Evolutionary conservation across 30 jellyfish, hydroid and myxozoan genomes (phyloP).

Genomic region (Hydractinia echinata): DNA sequence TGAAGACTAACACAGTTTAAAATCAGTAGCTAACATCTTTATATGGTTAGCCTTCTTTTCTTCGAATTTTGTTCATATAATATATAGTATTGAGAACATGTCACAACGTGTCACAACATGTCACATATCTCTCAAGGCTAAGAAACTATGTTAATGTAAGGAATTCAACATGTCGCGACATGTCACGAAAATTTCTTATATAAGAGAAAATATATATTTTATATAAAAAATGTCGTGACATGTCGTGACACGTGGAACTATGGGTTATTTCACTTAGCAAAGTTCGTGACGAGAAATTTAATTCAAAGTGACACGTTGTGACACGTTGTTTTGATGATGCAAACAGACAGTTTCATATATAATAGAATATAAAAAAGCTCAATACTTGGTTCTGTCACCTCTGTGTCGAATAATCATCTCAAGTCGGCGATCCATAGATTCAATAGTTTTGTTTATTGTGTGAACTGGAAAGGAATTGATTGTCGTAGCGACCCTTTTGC

Average conservation of each 20-base stretch:
- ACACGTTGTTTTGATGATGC: neutral
- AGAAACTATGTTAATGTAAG: too few relatives aligned
- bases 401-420: neutral
- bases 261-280: too few relatives aligned
- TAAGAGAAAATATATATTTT: too few relatives aligned
- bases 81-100: neutral
- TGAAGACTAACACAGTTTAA: neutral
- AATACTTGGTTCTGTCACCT: conserved; percentile 8
- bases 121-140: too few relatives aligned
- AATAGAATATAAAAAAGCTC: neutral
- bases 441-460: conserved; percentile 15
- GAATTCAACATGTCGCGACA: neutral
- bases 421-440: too few relatives aligned
- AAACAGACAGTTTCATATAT: neutral
- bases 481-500: neutral
- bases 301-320: too few relatives aligned
- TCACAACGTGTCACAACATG: too few relatives aligned
- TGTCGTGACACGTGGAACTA: too few relatives aligned
- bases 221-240: too few relatives aligned
- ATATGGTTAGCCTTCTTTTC: too few relatives aligned
- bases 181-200: neutral
- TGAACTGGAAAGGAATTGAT: neutral
- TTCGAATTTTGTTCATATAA: conserved; percentile 1
- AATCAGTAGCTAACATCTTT: neutral
- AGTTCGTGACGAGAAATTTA: too few relatives aligned